These are phyloP conservation scores for Micronisus gabar DNA, from an alignment of 2,113 vertebrate species.

Conservation along the genomic window DNA sequence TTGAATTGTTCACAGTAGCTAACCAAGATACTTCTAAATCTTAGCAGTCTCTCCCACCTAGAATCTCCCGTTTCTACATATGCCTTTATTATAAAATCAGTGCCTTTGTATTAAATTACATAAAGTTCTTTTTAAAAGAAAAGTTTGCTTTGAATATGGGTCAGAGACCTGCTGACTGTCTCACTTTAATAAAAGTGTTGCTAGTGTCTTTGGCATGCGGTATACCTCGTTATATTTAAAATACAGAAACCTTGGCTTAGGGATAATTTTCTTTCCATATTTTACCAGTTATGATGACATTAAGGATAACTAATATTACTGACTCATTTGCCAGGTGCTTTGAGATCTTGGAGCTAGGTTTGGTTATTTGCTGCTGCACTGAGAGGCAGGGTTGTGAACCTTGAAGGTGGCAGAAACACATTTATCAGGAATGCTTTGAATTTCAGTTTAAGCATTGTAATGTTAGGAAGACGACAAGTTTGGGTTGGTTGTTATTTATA, in stretches of 20 bases:
- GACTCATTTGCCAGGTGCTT: constrained; percentile 5
- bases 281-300: not conserved
- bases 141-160: not conserved
- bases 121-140: not conserved
- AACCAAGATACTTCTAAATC: not conserved
- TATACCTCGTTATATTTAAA: not conserved
- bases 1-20: not conserved
- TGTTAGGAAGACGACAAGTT: not conserved
- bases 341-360: not conserved
- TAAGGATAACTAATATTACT: not conserved
- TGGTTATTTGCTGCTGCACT: not conserved
- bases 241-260: not conserved
- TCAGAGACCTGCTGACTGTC: not conserved
- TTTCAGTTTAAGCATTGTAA: not conserved
- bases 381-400: not conserved
- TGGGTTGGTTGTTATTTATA: not conserved
- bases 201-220: not conserved
- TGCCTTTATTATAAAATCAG: not conserved
- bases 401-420: not conserved
- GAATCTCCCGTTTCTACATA: not conserved
- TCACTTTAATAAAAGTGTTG: not conserved
- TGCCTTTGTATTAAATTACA: not conserved
- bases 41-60: not conserved
- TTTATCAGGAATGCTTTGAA: not conserved
- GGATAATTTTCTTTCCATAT: not conserved